phyloP scores from a whole-genome alignment of 2,797 vertebrate genomes.

The Lithobates sylvaticus region DNA sequence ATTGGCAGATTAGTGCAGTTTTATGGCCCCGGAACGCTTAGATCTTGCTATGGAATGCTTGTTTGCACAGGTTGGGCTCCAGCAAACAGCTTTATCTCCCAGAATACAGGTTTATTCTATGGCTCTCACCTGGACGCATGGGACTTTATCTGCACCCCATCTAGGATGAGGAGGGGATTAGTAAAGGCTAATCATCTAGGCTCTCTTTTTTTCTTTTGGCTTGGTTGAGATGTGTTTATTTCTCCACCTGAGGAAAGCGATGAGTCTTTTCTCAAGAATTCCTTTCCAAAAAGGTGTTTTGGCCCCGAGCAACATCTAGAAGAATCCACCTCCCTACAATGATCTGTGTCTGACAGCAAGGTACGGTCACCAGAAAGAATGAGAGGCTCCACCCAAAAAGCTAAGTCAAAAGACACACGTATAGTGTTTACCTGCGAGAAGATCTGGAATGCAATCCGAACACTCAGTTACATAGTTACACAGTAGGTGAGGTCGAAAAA shows the following conservation, averaged over 20 bases:
- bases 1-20: neutral
- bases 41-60: neutral
- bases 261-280: constrained; percentile 37
- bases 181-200: neutral
- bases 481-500: too few relatives aligned
- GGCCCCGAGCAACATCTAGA: constrained; percentile 25
- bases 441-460: neutral
- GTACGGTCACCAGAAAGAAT: neutral
- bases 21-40: neutral
- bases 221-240: neutral
- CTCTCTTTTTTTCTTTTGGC: neutral
- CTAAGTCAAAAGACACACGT: neutral
- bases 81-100: constrained; percentile 2
- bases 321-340: constrained; percentile 12
- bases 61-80: constrained; percentile 29
- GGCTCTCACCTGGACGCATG: neutral
- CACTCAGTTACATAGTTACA: too few relatives aligned
- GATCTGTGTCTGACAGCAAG: neutral
- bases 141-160: constrained; percentile 1
- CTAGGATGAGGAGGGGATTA: neutral
- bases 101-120: neutral
- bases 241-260: constrained; percentile 28
- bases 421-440: neutral
- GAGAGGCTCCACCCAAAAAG: neutral
- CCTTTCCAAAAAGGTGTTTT: constrained; percentile 42